These are phyloP conservation scores for Streblospio benedicti DNA, from an alignment of 1,140 invertebrate genomes.

Conservation along the genomic window DNA sequence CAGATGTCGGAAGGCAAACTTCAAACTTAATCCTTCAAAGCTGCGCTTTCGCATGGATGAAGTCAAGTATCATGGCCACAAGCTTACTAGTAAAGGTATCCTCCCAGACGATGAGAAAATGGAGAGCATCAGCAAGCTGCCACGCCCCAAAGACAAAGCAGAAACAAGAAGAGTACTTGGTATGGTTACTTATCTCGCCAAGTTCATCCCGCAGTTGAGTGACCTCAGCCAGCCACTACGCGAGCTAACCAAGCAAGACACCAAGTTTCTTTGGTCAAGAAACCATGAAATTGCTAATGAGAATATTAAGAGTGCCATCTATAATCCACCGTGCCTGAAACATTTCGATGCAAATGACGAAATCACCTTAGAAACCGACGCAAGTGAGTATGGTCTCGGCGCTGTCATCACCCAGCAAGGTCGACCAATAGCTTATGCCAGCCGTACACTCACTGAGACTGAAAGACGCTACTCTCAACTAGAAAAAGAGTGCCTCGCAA, in stretches of 20 bases:
- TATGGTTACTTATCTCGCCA: slow-evolving; percentile 22
- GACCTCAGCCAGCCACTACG: neutral
- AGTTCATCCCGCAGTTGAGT: slow-evolving; percentile 17
- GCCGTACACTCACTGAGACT: slow-evolving; percentile 36
- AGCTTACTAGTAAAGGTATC: slow-evolving; percentile 42
- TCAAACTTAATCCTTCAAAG: slow-evolving; percentile 41
- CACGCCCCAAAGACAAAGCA: slow-evolving; percentile 16
- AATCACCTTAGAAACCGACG: slow-evolving; percentile 25
- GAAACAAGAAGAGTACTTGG: slow-evolving; percentile 23
- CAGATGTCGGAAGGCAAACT: slow-evolving; percentile 28
- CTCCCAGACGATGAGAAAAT: slow-evolving; percentile 39
- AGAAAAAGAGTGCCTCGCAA: slow-evolving; percentile 48
- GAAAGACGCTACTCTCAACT: slow-evolving; percentile 49
- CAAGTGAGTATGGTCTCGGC: slow-evolving; percentile 35
- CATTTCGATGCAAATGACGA: slow-evolving; percentile 25
- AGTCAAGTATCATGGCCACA: slow-evolving; percentile 18
- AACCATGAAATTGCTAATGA: slow-evolving; percentile 13
- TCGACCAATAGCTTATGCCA: slow-evolving; percentile 46
- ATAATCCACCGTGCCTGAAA: slow-evolving; percentile 19
- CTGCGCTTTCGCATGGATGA: neutral
- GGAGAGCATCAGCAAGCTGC: slow-evolving; percentile 27
- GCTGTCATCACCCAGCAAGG: slow-evolving; percentile 44
- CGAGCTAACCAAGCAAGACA: neutral
- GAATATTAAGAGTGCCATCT: slow-evolving; percentile 20
- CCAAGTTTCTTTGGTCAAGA: neutral